phyloP scores from a whole-genome alignment of 2,797 vertebrate species.

The Crocodylus rhombifer region DNA sequence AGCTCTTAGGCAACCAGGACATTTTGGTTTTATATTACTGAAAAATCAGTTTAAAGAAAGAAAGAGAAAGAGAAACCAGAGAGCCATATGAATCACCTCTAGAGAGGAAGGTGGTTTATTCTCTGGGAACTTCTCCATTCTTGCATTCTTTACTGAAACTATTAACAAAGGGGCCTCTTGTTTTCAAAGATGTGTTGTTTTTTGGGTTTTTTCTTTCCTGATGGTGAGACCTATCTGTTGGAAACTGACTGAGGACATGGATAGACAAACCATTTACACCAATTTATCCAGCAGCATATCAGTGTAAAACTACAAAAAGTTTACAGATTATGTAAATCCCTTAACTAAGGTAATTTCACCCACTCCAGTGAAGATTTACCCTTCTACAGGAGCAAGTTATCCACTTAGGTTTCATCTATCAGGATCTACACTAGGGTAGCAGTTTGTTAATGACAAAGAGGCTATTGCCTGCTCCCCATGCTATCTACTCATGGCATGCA shows the following conservation, averaged over 20 bases:
- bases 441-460: no score
- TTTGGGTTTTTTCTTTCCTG: not conserved
- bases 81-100: not conserved
- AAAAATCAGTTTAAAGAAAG: not conserved
- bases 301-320: no score
- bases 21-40: not conserved
- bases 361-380: no score
- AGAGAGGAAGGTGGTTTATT: not conserved
- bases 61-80: not conserved
- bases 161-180: not conserved
- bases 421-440: no score
- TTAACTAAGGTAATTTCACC: no score
- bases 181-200: not conserved
- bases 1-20: not conserved
- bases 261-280: no score
- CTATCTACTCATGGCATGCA: no score
- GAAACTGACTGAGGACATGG: not conserved
- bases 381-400: no score
- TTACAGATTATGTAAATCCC: no score
- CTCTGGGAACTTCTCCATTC: not conserved
- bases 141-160: not conserved
- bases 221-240: not conserved
- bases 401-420: no score
- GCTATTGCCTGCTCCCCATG: no score
- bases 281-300: no score